These are phyloP conservation scores for Drosophila saltans DNA, from an alignment of 1,140 invertebrate genomes.

Conservation along the genomic window DNA sequence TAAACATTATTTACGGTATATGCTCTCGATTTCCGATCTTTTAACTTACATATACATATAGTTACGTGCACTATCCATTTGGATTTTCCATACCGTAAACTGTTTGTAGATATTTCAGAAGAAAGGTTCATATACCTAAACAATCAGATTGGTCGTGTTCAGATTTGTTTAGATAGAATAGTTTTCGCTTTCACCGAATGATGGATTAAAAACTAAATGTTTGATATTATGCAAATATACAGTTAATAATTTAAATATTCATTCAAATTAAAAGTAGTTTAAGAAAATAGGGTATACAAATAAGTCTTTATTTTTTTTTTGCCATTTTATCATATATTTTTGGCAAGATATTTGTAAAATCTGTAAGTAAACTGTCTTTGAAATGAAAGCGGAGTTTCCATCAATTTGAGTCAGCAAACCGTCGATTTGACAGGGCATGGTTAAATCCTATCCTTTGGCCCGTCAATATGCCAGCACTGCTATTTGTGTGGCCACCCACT, in stretches of 20 bases:
- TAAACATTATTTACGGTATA: background rate
- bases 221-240: too few species aligned
- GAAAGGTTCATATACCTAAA: too few species aligned
- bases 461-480: slow-evolving; percentile 10
- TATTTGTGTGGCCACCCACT: slow-evolving; percentile 23
- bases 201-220: too few species aligned
- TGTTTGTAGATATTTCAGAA: too few species aligned
- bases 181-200: too few species aligned
- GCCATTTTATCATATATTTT: background rate
- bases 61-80: background rate
- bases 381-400: slow-evolving; percentile 1
- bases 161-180: too few species aligned
- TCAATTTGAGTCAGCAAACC: slow-evolving; percentile 22
- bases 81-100: background rate
- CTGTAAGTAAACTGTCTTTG: slow-evolving; percentile 3
- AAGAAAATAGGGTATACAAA: too few species aligned
- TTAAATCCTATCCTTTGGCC: slow-evolving; percentile 34
- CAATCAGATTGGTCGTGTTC: too few species aligned
- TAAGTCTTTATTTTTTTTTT: background rate
- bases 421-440: slow-evolving; percentile 24
- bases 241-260: too few species aligned
- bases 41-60: background rate
- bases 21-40: background rate
- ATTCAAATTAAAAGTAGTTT: too few species aligned
- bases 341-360: background rate